Conservation (phyloP, 92 coral and sea anemone genomes). For the Nematostella vectensis region DNA sequence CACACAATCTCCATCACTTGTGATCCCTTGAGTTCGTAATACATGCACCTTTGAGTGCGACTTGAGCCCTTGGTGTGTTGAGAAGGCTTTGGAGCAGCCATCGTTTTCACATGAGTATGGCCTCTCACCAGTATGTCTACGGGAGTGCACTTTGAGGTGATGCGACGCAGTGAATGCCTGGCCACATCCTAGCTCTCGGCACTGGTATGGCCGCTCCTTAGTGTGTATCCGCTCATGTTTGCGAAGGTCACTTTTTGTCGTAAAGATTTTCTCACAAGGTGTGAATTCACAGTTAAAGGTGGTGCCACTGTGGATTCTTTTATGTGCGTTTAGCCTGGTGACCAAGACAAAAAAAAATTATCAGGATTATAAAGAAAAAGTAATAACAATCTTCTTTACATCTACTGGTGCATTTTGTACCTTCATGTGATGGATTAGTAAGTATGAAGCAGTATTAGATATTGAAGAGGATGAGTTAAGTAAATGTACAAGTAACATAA, state of each 20-base stretch:
- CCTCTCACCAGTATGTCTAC: constrained; percentile 26
- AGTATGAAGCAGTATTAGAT: no score
- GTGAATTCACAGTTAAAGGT: constrained; percentile 26
- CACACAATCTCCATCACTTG: background rate
- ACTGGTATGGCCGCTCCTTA: constrained; percentile 23
- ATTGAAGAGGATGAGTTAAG: no score
- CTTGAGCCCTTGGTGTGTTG: constrained; percentile 11
- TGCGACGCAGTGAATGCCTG: constrained; percentile 25
- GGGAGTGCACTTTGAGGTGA: constrained; percentile 24
- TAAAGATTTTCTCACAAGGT: constrained; percentile 23
- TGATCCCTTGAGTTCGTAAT: background rate
- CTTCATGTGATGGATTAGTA: no score
- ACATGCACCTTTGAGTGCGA: constrained; percentile 14
- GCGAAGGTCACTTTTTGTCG: constrained; percentile 30
- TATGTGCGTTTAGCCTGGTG: constrained; percentile 30
- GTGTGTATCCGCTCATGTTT: constrained; percentile 23
- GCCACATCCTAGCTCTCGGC: constrained; percentile 19
- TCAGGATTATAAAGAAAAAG: no score
- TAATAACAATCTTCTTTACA: no score
- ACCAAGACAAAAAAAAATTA: no score
- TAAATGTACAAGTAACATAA: no score
- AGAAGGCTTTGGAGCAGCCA: constrained; percentile 24
- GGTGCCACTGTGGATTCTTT: constrained; percentile 20
- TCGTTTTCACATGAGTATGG: constrained; percentile 14
- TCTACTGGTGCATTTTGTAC: no score